These are phyloP conservation scores for Bombus huntii DNA, from an alignment of 1,140 invertebrate species.

Conservation along the genomic window DNA sequence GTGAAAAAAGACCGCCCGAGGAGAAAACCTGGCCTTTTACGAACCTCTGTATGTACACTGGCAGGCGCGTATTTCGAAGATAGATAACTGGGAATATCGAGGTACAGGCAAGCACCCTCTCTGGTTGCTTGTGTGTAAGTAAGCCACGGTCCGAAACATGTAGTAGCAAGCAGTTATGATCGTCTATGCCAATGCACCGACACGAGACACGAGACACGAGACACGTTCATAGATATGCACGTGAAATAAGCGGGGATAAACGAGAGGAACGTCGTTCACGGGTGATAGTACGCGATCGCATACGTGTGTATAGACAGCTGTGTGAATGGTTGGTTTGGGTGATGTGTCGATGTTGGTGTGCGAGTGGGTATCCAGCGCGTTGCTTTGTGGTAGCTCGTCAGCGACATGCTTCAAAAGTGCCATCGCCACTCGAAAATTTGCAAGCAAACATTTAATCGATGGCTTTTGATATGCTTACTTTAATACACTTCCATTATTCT, in stretches of 20 bases:
- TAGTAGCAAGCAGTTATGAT: background rate
- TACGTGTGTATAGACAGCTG: background rate
- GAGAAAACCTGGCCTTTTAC: background rate
- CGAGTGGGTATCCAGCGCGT: background rate
- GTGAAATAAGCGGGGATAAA: slow-evolving; percentile 46
- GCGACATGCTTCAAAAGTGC: background rate
- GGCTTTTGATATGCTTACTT: background rate
- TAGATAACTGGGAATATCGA: slow-evolving; percentile 25
- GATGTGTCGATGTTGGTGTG: background rate
- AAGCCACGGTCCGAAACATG: background rate
- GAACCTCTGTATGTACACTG: background rate
- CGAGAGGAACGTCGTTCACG: slow-evolving; percentile 16
- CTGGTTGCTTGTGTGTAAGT: background rate
- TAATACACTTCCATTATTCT: background rate
- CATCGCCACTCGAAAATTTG: slow-evolving; percentile 1
- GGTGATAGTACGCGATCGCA: background rate
- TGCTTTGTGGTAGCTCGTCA: background rate
- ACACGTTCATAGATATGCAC: background rate
- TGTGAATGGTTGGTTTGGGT: slow-evolving; percentile 4
- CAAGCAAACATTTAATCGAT: slow-evolving; percentile 13
- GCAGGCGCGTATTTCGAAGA: slow-evolving; percentile 25
- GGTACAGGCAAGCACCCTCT: background rate
- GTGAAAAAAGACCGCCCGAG: slow-evolving; percentile 3
- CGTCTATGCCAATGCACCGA: background rate
- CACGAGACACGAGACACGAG: background rate